Evolutionary conservation across 1,140 invertebrate genomes (phyloP).

Genomic region (Nymphalis io): DNA sequence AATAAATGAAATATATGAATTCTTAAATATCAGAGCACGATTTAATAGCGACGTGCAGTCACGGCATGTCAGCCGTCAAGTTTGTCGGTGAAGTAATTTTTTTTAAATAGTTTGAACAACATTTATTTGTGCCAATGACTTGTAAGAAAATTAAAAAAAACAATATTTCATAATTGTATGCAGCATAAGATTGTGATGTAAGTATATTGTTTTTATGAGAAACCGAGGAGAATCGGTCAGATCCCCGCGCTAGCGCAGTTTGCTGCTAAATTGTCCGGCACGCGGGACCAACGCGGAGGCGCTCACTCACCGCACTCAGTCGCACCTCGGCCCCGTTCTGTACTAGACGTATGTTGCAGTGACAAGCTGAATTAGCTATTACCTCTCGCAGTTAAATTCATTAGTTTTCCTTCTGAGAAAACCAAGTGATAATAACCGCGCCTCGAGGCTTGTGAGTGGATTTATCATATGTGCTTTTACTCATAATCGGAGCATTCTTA

Average conservation of each 20-base stretch:
- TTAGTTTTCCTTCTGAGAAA: conserved; percentile 70
- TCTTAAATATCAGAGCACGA: too few relatives aligned
- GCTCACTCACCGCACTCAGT: conserved; percentile 45
- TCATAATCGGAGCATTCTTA: not conserved
- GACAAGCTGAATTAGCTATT: conserved; percentile 17
- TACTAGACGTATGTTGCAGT: conserved; percentile 32
- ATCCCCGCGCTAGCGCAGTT: conserved; percentile 46
- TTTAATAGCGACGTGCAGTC: too few relatives aligned
- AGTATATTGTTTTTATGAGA: conserved; percentile 15
- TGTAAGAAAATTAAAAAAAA: not conserved
- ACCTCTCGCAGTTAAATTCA: conserved; percentile 55
- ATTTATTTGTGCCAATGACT: not conserved
- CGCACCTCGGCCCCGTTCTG: conserved; percentile 36
- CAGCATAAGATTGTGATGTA: not conserved
- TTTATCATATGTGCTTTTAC: conserved; percentile 41
- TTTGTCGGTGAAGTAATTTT: too few relatives aligned
- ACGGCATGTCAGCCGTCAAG: too few relatives aligned
- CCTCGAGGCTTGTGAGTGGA: conserved; percentile 55
- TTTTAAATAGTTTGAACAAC: too few relatives aligned
- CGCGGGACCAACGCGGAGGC: conserved; percentile 52
- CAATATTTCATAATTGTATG: not conserved
- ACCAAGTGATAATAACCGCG: conserved; percentile 63
- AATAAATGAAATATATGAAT: too few relatives aligned
- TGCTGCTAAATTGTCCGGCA: conserved; percentile 29
- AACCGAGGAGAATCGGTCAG: conserved; percentile 64